phyloP scores from a whole-genome alignment of 2,888 invertebrate species.

The Pterostichus niger region DNA sequence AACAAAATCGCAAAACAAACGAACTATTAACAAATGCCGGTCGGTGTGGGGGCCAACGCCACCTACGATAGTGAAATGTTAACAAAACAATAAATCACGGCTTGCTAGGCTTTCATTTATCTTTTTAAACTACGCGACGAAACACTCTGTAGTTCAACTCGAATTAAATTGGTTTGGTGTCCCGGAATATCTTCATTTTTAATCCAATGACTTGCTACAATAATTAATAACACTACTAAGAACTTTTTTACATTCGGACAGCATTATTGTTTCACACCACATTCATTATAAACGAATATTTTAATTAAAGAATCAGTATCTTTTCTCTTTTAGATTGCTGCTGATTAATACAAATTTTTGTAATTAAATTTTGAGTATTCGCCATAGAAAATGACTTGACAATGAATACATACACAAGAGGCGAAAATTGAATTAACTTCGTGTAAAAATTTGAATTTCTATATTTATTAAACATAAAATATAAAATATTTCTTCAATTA shows the following conservation, averaged over 20 bases:
- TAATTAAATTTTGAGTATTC: too few species aligned
- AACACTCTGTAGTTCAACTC: slow-evolving; percentile 18
- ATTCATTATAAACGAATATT: slow-evolving; percentile 3
- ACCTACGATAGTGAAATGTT: slow-evolving; percentile 54
- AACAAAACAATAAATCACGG: slow-evolving; percentile 59
- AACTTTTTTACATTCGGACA: neutral
- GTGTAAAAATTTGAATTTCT: too few species aligned
- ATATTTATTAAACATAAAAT: too few species aligned
- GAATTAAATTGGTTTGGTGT: slow-evolving; percentile 58
- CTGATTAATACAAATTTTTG: too few species aligned
- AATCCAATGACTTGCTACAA: slow-evolving; percentile 11
- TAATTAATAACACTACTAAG: slow-evolving; percentile 29
- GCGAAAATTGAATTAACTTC: too few species aligned
- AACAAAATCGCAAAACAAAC: slow-evolving; percentile 4
- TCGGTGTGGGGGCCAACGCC: neutral
- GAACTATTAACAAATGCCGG: slow-evolving; percentile 19
- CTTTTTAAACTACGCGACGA: slow-evolving; percentile 38
- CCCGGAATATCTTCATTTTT: slow-evolving; percentile 11
- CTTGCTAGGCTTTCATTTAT: slow-evolving; percentile 54
- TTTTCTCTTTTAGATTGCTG: too few species aligned
- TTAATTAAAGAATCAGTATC: too few species aligned
- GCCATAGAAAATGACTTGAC: too few species aligned
- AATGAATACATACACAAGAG: too few species aligned
- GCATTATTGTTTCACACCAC: slow-evolving; percentile 21
- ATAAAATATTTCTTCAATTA: too few species aligned